Conservation (phyloP, 2,888 invertebrate genomes). For the Acrobasis repandana region DNA sequence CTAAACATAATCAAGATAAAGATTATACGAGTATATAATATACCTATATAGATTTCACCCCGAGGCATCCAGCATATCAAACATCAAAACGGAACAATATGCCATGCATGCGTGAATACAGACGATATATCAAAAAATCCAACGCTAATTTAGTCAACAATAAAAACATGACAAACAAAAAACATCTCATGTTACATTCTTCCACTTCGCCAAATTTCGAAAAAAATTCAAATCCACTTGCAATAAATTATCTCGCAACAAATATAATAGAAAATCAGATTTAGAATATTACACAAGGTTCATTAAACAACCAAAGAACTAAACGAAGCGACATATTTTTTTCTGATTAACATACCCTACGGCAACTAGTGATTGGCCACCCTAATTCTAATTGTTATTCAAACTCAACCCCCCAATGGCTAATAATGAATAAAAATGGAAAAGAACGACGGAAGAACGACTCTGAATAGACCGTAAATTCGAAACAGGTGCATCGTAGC, state of each 20-base stretch:
- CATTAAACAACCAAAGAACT: slow-evolving; percentile 51
- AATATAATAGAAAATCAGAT: slow-evolving; percentile 53
- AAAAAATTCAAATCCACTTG: slow-evolving; percentile 42
- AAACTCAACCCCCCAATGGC: slow-evolving; percentile 45
- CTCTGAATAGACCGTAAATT: slow-evolving; percentile 65
- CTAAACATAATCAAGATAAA: too few relatives aligned
- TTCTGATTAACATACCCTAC: slow-evolving; percentile 49
- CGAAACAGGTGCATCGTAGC: slow-evolving; percentile 68
- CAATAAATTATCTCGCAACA: slow-evolving; percentile 30
- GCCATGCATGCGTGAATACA: too few relatives aligned
- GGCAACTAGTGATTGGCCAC: slow-evolving; percentile 41
- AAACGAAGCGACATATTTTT: slow-evolving; percentile 28
- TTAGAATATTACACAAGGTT: slow-evolving; percentile 73
- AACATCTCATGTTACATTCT: slow-evolving; percentile 7
- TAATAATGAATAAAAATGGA: slow-evolving; percentile 70
- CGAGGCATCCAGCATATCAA: too few relatives aligned
- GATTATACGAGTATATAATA: too few relatives aligned
- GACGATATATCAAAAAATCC: slow-evolving; percentile 7
- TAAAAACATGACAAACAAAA: slow-evolving; percentile 1
- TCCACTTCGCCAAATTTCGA: slow-evolving; percentile 16
- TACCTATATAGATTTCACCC: too few relatives aligned
- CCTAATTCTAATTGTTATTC: slow-evolving; percentile 35
- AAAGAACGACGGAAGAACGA: slow-evolving; percentile 68
- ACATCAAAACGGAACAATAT: too few relatives aligned
- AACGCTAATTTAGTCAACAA: neutral